These are phyloP conservation scores for Caenorhabditis sinica DNA, from an alignment of 2,888 invertebrate species.

Conservation along the genomic window DNA sequence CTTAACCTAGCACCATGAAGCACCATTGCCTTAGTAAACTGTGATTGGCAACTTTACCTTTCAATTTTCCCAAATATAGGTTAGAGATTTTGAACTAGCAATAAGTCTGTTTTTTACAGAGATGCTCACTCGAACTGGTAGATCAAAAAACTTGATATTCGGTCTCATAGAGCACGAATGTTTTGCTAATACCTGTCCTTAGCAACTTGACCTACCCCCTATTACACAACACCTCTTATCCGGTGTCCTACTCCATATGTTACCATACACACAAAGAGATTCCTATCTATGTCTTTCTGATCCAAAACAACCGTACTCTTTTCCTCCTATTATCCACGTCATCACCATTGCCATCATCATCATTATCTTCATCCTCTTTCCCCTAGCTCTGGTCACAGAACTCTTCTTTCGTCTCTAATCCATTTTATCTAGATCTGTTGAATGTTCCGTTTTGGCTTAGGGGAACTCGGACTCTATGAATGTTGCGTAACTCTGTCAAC, in stretches of 20 bases:
- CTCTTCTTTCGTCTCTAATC: slow-evolving; percentile 11
- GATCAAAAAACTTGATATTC: too few relatives aligned
- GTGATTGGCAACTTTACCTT: too few relatives aligned
- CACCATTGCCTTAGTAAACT: too few relatives aligned
- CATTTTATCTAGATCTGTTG: slow-evolving; percentile 51
- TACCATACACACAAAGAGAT: slow-evolving; percentile 31
- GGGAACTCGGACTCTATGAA: slow-evolving; percentile 31
- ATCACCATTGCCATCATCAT: slow-evolving; percentile 32
- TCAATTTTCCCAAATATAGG: too few relatives aligned
- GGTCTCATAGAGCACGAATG: too few relatives aligned
- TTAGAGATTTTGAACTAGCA: too few relatives aligned
- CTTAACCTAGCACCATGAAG: too few relatives aligned
- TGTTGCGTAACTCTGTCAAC: slow-evolving; percentile 63
- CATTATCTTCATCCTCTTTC: background rate
- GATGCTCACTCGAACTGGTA: too few relatives aligned
- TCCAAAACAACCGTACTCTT: slow-evolving; percentile 34
- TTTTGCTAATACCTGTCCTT: background rate
- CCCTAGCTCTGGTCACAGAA: background rate
- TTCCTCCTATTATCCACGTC: slow-evolving; percentile 20
- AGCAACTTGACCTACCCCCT: background rate
- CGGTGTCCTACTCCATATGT: slow-evolving; percentile 22
- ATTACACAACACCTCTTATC: slow-evolving; percentile 3
- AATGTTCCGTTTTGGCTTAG: too few relatives aligned
- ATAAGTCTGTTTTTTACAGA: too few relatives aligned
- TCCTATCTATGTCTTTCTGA: background rate